Base-by-base conservation (phyloP, 2,888 invertebrate genomes). In the Embidobia sp. region DNA sequence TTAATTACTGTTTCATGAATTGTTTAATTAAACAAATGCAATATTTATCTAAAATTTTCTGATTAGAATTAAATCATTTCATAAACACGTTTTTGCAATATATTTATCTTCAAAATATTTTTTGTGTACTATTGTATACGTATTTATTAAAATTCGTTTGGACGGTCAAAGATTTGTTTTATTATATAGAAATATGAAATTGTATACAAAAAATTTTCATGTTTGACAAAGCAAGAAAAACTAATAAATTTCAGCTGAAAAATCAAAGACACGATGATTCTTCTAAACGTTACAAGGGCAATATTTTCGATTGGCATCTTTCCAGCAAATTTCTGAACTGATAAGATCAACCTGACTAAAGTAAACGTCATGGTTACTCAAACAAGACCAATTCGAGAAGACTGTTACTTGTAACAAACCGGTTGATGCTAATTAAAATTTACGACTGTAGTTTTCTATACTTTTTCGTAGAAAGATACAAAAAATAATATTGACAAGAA, bases 401-500 rank as follows among this genome's bases (percentile, higher is more conserved):
- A n/a, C n/a, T n/a, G n/a, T n/a, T n/a, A 6, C 15, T 15, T 18
- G 1, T 49, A 15, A 33, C 40, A 37, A 27, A 55, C 27, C 27
- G 13, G 26, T 40, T 40, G 26, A 59, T 35, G 35, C 42, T 35
- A 59, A 59, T 59, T 46, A 46, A 33, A 59, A 59, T 59, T 59
- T 59, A 59, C 46, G 46, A 59, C 59, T n/a, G 10, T n/a, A n/a
- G 57, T n/a, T 11, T 35, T 11, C 22, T 46, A n/a, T 46, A 19
- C 6, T 15, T 10, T 26, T 19, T n/a, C 22, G 26, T 46, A 46
- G 46, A 59, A 59, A 59, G 35, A 46, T 18, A 16, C 46, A 46
- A 59, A 59, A 59, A 59, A 46, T 15, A 26, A 26, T 26, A 22
- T 26, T 22, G 33, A 35, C 33, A n/a, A 5, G 31, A 11, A 27